phyloP scores from a whole-genome alignment of 2,113 vertebrate species.

The Myrmophylax atrothorax region DNA sequence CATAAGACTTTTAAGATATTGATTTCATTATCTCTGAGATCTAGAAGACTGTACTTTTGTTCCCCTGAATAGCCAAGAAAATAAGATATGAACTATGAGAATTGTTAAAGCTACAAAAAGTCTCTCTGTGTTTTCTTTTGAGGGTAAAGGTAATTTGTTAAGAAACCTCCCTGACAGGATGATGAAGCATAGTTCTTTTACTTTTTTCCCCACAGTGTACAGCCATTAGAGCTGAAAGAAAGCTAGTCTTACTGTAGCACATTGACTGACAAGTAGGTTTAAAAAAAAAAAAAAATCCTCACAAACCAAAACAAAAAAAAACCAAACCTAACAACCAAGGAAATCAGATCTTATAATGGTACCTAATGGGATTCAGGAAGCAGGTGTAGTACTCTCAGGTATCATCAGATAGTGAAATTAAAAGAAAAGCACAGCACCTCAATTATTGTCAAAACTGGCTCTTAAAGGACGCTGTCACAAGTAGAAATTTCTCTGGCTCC shows the following conservation, averaged over 20 bases:
- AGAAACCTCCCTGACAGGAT: constrained; percentile 88
- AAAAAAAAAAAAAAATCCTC: background rate
- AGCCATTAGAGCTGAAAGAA: constrained; percentile 81
- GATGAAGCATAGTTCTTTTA: constrained; percentile 86
- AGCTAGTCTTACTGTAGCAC: constrained; percentile 78
- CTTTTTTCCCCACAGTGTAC: constrained; percentile 77
- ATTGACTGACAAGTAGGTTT: constrained; percentile 84
- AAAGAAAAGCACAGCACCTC: constrained; percentile 72
- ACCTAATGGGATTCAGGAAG: constrained; percentile 74
- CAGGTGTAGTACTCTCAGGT: constrained; percentile 66
- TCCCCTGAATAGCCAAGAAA: constrained; percentile 71
- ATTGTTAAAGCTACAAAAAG: constrained; percentile 79
- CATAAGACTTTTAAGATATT: constrained; percentile 36
- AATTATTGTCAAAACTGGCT: constrained; percentile 64
- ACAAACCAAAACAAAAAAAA: background rate
- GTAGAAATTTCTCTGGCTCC: constrained; percentile 50
- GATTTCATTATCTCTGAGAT: constrained; percentile 36
- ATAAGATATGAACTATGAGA: constrained; percentile 74
- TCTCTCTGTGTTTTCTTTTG: constrained; percentile 83
- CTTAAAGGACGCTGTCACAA: constrained; percentile 53
- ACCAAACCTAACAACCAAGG: background rate
- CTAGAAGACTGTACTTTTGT: constrained; percentile 43
- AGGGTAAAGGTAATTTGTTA: constrained; percentile 88
- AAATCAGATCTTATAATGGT: constrained; percentile 75
- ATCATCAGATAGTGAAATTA: constrained; percentile 68